These are phyloP conservation scores for Netelia melanura DNA, from an alignment of 2,888 invertebrate genomes.

Conservation along the genomic window DNA sequence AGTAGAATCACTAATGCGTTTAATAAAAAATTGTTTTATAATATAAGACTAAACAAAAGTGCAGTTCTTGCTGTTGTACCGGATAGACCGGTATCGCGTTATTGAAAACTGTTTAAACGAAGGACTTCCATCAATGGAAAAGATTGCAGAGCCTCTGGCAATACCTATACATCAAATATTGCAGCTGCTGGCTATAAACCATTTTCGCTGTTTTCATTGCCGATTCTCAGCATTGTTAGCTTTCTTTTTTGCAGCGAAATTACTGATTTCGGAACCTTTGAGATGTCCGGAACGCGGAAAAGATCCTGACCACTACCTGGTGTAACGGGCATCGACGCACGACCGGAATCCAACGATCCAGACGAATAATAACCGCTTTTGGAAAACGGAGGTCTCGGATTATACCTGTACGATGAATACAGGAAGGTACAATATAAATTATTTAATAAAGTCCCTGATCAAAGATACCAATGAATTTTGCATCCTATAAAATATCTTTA, in stretches of 20 bases:
- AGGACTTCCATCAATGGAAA: neutral
- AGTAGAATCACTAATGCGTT: constrained; percentile 58
- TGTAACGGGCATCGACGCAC: neutral
- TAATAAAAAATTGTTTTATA: constrained; percentile 65
- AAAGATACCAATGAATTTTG: too few species aligned
- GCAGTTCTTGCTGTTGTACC: neutral
- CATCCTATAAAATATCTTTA: too few species aligned
- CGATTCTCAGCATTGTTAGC: neutral
- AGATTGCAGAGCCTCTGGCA: neutral
- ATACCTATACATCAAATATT: neutral
- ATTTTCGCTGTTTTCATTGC: neutral
- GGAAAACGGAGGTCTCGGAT: constrained; percentile 10
- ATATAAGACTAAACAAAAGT: constrained; percentile 41
- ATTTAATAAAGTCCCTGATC: neutral
- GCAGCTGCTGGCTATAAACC: neutral
- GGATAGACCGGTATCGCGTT: neutral
- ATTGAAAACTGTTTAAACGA: neutral
- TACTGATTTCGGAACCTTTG: constrained; percentile 55
- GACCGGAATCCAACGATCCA: neutral
- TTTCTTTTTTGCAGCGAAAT: neutral
- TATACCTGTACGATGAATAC: constrained; percentile 17
- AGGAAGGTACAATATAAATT: neutral
- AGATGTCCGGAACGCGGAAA: constrained; percentile 43
- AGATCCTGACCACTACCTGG: neutral
- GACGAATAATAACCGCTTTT: neutral